Evolutionary conservation across 2,113 vertebrate genomes (phyloP).

Genomic region (Phaethon lepturus): DNA sequence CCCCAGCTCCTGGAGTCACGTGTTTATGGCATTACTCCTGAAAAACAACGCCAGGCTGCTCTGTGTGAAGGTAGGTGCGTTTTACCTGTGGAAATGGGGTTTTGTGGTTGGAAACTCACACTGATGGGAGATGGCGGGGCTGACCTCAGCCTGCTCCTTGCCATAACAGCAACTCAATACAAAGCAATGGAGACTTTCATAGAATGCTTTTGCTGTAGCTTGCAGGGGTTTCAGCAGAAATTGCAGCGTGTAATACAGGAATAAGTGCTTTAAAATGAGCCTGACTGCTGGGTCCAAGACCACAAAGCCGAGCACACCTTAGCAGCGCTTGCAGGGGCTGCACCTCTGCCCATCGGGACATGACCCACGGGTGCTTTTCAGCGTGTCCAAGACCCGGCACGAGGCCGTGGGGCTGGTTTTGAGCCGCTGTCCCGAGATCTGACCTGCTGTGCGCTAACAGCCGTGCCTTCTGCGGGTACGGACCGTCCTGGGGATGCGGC

Average conservation of each 20-base stretch:
- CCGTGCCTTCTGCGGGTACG: not conserved
- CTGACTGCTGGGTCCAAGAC: not conserved
- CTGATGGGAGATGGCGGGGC: not conserved
- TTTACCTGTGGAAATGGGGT: not conserved
- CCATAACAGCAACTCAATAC: fast-evolving
- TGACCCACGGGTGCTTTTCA: not conserved
- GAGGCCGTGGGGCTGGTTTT: fast-evolving
- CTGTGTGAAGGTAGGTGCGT: fast-evolving
- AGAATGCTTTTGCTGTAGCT: not conserved
- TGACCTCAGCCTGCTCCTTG: not conserved
- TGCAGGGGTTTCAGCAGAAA: not conserved
- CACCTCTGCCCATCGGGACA: fast-evolving
- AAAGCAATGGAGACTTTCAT: not conserved
- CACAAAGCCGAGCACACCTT: not conserved
- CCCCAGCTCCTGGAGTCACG: not conserved
- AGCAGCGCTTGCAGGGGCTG: not conserved
- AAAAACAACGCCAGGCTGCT: not conserved
- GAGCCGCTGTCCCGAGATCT: not conserved
- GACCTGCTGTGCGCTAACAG: not conserved
- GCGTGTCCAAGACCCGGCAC: fast-evolving
- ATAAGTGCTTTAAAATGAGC: fast-evolving
- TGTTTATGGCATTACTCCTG: not conserved
- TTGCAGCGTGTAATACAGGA: not conserved
- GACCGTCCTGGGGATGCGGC: not conserved
- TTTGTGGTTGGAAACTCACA: not conserved